phyloP scores from a whole-genome alignment of 1,140 invertebrate species.

The Drosophila virilis region DNA sequence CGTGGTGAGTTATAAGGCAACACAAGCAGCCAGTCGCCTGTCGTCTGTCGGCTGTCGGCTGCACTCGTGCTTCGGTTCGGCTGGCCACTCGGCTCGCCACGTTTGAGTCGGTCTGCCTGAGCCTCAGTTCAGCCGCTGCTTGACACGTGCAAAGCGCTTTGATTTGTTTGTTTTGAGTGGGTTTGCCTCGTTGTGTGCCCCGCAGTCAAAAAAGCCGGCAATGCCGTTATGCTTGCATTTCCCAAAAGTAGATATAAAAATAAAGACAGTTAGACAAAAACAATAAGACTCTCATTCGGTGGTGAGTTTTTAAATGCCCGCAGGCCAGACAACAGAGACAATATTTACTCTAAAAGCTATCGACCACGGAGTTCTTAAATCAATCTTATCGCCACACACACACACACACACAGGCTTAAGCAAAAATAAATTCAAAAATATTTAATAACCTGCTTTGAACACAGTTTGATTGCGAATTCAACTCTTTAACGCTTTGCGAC shows the following conservation, averaged over 20 bases:
- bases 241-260: slow-evolving; percentile 5
- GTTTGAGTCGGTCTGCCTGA: slow-evolving; percentile 15
- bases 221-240: slow-evolving; percentile 31
- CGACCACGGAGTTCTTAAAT: slow-evolving; percentile 19
- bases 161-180: slow-evolving; percentile 62
- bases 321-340: slow-evolving; percentile 14
- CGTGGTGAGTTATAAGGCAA: slow-evolving; percentile 62
- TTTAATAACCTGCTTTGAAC: neutral
- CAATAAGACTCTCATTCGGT: slow-evolving; percentile 15
- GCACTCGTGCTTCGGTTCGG: no score
- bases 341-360: slow-evolving; percentile 28
- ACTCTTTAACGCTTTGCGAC: no score
- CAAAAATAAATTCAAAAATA: neutral
- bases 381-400: slow-evolving; percentile 24
- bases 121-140: slow-evolving; percentile 18
- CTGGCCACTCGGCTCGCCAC: neutral
- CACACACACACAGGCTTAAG: neutral
- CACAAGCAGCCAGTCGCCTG: slow-evolving; percentile 15
- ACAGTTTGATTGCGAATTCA: no score
- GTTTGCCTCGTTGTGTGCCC: slow-evolving; percentile 15
- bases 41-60: slow-evolving; percentile 29
- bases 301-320: slow-evolving; percentile 37
- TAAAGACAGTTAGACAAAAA: neutral
- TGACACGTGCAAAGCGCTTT: slow-evolving; percentile 48
- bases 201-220: slow-evolving; percentile 36